Conservation (phyloP, 2,797 vertebrate genomes). For the Thalassophryne amazonica region DNA sequence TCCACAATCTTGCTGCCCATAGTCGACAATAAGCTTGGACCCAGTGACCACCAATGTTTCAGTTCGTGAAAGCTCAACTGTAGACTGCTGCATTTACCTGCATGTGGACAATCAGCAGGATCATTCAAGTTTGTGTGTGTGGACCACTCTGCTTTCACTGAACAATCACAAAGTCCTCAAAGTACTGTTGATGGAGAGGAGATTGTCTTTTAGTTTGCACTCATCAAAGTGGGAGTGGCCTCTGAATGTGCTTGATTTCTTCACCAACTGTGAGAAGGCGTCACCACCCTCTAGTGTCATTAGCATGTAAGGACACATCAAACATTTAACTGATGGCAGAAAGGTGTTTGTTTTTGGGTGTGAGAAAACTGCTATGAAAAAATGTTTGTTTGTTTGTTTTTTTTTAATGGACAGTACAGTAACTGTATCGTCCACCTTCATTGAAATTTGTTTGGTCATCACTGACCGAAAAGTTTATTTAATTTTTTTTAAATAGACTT, state of each 20-base stretch:
- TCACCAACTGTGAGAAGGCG: slow-evolving; percentile 43
- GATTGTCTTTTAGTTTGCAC: slow-evolving; percentile 75
- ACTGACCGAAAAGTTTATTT: too few species aligned
- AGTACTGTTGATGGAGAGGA: slow-evolving; percentile 65
- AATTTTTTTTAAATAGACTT: slow-evolving; percentile 29
- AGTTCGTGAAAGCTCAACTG: slow-evolving; percentile 50
- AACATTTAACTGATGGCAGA: slow-evolving; percentile 3
- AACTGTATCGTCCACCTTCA: slow-evolving; percentile 14
- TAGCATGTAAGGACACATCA: slow-evolving; percentile 38
- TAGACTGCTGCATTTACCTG: slow-evolving; percentile 36
- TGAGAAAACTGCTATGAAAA: slow-evolving; percentile 2
- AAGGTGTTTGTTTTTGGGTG: slow-evolving; percentile 7
- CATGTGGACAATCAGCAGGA: slow-evolving; percentile 75
- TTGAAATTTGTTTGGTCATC: slow-evolving; percentile 20
- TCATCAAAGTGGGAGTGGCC: slow-evolving; percentile 57
- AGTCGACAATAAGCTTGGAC: slow-evolving; percentile 73
- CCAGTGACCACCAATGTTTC: slow-evolving; percentile 49
- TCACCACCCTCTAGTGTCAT: slow-evolving; percentile 49
- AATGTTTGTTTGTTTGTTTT: slow-evolving; percentile 24
- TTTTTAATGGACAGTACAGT: slow-evolving; percentile 29
- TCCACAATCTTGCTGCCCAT: slow-evolving; percentile 34
- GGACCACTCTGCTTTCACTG: slow-evolving; percentile 70
- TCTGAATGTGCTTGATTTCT: slow-evolving; percentile 45
- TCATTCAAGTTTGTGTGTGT: slow-evolving; percentile 54
- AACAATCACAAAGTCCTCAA: slow-evolving; percentile 75